A percentile compares a stretch with the other conserved stretches of the same genome.
These are phyloP conservation scores for Dryas iulia DNA, from an alignment of 1,140 invertebrate genomes.

Conservation along the genomic window DNA sequence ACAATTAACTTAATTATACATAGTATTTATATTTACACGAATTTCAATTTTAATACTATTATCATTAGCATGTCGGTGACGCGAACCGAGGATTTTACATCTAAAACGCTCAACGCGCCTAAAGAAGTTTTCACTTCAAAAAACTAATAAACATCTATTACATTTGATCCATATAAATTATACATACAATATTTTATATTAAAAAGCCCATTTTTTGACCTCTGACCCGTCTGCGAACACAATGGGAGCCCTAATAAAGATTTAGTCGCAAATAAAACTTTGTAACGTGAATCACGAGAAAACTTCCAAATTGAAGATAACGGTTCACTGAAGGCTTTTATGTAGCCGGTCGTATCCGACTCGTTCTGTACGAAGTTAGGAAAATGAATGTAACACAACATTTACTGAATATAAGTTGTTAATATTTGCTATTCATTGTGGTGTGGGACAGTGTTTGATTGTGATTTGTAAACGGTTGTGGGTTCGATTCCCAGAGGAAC, in stretches of 20 bases:
- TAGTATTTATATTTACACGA: too few species aligned
- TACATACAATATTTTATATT: background rate
- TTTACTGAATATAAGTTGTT: background rate
- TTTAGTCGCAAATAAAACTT: conserved; percentile 2
- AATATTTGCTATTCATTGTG: background rate
- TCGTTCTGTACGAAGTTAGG: background rate
- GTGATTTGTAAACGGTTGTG: too few species aligned
- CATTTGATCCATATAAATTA: background rate
- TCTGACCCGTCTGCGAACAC: background rate
- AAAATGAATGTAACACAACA: background rate
- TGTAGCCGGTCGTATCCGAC: conserved; percentile 1
- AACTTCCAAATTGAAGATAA: conserved; percentile 1
- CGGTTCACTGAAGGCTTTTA: background rate
- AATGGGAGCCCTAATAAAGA: conserved; percentile 1
- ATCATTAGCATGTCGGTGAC: too few species aligned
- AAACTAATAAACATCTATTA: background rate
- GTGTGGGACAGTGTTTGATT: too few species aligned
- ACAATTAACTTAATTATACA: too few species aligned
- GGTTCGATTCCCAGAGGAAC: too few species aligned
- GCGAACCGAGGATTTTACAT: too few species aligned
- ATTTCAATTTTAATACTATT: too few species aligned
- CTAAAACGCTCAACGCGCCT: too few species aligned
- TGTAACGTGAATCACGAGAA: background rate
- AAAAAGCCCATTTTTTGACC: background rate
- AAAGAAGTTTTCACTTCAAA: too few species aligned